Base-by-base conservation (phyloP, 2,888 invertebrate genomes). In the Choreutis nemorana region DNA sequence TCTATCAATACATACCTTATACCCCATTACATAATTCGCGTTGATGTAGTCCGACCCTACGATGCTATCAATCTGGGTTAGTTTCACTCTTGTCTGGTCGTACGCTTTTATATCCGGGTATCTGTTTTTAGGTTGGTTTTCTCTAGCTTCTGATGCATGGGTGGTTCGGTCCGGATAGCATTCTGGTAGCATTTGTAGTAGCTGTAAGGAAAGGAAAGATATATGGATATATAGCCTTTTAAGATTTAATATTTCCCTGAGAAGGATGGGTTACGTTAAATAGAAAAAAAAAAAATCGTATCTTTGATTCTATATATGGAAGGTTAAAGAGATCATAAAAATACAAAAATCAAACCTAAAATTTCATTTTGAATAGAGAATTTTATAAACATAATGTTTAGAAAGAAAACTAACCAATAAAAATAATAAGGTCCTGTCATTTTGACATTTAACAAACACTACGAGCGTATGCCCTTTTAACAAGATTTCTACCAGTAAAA, bases 51-150 rank as follows among this genome's bases (percentile, higher is more conserved):
- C 94, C 0, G 93, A 91, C 2, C 91, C 91, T 22, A 84, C 83
- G 29, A 90, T 84, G 30, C 90, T 87, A 50, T 93, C 93, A 4
- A 89, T 72, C 49, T 87, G 87, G 0, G 87, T 80, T 7, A 95
- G 65, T 48, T 90, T 89, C 0, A 95, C 92, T 46, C 95, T 71
- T 4, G 94, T 94, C 67, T 95, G 95, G 72, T 95, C 95, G 60
- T 93, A 95, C 0, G 92, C 89, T 66, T 94, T 94, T 37, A 94
- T 94, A 55, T 95, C 94, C 0, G 94, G 94, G 59, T 94, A 95
- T 7, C 94, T 82, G 78, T 95, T 94, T 78, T 94, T 94, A 40
- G 87, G 85, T 8, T 89, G 80, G 63, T 94, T 94, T 61, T 94
- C 94, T 21, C 92, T 83, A 1, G 88, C 83, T 52, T 94, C 94